These are phyloP conservation scores for Sebastes kiyomatsui DNA, from an alignment of 2,797 vertebrate genomes.

Conservation along the genomic window DNA sequence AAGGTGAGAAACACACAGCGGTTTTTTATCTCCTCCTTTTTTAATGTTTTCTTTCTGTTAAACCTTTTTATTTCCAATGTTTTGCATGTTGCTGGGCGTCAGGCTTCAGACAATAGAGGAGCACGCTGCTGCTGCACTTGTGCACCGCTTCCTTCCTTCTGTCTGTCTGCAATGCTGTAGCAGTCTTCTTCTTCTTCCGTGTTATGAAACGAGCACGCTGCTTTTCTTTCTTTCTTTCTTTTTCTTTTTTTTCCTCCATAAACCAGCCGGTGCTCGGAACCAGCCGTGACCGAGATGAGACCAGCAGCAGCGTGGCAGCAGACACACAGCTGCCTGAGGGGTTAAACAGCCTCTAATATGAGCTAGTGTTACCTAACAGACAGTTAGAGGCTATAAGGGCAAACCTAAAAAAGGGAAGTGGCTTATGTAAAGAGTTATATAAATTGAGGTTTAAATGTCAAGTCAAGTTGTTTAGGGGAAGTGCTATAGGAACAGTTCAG, in stretches of 20 bases:
- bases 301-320: neutral
- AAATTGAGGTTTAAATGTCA: constrained; percentile 11
- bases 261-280: neutral
- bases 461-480: neutral
- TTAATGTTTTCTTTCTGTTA: neutral
- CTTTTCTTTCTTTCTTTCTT: neutral
- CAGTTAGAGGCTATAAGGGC: constrained; percentile 1
- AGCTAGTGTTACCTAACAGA: constrained; percentile 30
- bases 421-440: constrained; percentile 41
- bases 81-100: constrained; percentile 24
- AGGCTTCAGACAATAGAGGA: constrained; percentile 63
- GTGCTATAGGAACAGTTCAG: neutral
- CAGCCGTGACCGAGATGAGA: neutral
- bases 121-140: constrained; percentile 30
- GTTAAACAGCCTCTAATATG: constrained; percentile 1
- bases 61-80: neutral
- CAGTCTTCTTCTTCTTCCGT: constrained; percentile 29
- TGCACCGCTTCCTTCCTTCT: constrained; percentile 11
- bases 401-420: constrained; percentile 9
- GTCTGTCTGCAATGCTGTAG: constrained; percentile 49
- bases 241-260: neutral
- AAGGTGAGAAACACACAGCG: constrained; percentile 59
- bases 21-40: neutral
- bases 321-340: constrained; percentile 17
- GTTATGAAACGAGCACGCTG: constrained; percentile 61